phyloP scores from a whole-genome alignment of 1,140 invertebrate genomes.

The Adoxophyes honmai region DNA sequence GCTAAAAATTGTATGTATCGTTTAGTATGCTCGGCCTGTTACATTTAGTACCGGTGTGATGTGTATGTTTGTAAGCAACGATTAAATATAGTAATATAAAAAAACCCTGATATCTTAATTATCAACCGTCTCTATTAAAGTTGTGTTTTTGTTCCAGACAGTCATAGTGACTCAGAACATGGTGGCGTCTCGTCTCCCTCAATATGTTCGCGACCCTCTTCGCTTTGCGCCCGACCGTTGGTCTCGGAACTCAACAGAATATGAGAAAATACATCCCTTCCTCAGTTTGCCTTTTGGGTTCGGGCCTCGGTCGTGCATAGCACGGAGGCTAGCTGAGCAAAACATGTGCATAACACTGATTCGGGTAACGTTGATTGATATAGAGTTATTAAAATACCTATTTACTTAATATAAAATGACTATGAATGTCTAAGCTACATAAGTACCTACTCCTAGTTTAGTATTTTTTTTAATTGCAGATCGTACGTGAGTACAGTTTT shows the following conservation, averaged over 20 bases:
- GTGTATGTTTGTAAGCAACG: too few species aligned
- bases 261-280: conserved; percentile 84
- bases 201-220: conserved; percentile 84
- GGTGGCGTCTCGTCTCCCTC: conserved; percentile 82
- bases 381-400: too few species aligned
- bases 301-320: conserved; percentile 92
- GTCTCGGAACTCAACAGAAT: conserved; percentile 75
- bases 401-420: too few species aligned
- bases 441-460: too few species aligned
- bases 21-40: too few species aligned
- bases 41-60: too few species aligned
- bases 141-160: conserved; percentile 83
- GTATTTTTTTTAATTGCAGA: conserved; percentile 75
- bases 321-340: conserved; percentile 91
- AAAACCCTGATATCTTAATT: too few species aligned
- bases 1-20: too few species aligned
- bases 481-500: conserved; percentile 82
- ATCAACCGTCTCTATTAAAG: too few species aligned
- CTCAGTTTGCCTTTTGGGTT: conserved; percentile 92
- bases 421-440: too few species aligned
- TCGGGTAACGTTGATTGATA: conserved; percentile 80
- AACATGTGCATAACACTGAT: conserved; percentile 89
- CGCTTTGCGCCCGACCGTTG: conserved; percentile 88
- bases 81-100: too few species aligned
- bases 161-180: conserved; percentile 93